phyloP scores from a whole-genome alignment of 2,113 vertebrate species.

The Tetraodon nigroviridis region DNA sequence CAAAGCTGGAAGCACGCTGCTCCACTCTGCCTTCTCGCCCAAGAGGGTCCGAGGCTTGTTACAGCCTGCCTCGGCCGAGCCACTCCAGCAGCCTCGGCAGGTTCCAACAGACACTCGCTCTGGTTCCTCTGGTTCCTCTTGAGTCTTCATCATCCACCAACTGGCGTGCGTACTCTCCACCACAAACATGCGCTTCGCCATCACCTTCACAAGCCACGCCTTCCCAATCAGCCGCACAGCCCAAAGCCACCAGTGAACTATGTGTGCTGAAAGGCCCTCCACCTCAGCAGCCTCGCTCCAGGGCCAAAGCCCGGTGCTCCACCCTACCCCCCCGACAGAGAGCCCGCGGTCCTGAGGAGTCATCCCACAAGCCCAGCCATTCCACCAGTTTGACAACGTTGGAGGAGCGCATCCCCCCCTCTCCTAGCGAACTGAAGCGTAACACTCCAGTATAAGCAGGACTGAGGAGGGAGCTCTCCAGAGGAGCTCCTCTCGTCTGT shows the following conservation, averaged over 20 bases:
- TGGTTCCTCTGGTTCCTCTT: constrained; percentile 34
- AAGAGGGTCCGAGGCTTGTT: constrained; percentile 47
- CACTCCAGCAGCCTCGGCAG: constrained; percentile 71
- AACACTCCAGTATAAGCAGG: constrained; percentile 51
- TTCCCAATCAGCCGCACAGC: constrained; percentile 27
- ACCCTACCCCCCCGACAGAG: constrained; percentile 68
- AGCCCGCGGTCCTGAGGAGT: constrained; percentile 42
- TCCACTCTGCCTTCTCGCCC: constrained; percentile 72
- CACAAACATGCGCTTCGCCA: constrained; percentile 5
- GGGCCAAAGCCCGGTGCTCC: constrained; percentile 64
- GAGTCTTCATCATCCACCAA: constrained; percentile 23
- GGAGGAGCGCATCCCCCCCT: constrained; percentile 55
- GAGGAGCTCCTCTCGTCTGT: constrained; percentile 52
- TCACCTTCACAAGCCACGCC: constrained; percentile 19
- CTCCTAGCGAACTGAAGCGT: constrained; percentile 65
- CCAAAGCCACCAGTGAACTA: constrained; percentile 56
- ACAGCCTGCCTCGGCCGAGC: constrained; percentile 59
- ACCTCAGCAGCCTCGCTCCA: constrained; percentile 53
- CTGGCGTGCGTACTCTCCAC: constrained; percentile 7
- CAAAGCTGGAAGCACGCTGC: constrained; percentile 62
- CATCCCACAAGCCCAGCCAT: constrained; percentile 57
- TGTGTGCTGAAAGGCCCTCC: constrained; percentile 65
- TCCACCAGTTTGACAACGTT: constrained; percentile 70
- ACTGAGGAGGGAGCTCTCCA: constrained; percentile 27
- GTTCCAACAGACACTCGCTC: constrained; percentile 49